Percentiles rank a stretch among this genome's conserved stretches.
Evolutionary conservation across 2,888 invertebrate species (phyloP).

Genomic region (Eucriotettix oculatus): DNA sequence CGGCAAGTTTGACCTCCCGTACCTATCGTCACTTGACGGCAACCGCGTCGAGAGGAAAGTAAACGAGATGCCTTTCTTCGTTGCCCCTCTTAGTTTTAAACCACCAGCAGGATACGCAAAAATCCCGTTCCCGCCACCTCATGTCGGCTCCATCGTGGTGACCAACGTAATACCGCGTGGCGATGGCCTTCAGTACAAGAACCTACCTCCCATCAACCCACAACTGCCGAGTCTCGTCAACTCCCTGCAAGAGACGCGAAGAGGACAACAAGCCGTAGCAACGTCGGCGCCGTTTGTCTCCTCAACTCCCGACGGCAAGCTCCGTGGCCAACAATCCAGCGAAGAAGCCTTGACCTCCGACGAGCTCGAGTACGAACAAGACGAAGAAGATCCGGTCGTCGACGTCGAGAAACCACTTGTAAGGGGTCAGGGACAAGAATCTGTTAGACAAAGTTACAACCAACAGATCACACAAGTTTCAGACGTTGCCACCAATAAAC

Average conservation of each 20-base stretch:
- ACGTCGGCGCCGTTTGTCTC: not conserved
- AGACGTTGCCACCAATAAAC: too few relatives aligned
- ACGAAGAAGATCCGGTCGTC: not conserved
- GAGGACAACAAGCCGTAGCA: not conserved
- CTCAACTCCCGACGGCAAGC: not conserved
- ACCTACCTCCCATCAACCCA: slow-evolving; percentile 37
- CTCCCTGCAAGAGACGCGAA: slow-evolving; percentile 32
- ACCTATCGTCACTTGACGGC: slow-evolving; percentile 51
- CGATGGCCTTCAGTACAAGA: slow-evolving; percentile 19
- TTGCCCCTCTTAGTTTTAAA: slow-evolving; percentile 68
- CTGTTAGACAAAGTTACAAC: too few relatives aligned
- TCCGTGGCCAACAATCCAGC: not conserved
- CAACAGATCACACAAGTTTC: too few relatives aligned
- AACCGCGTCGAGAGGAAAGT: slow-evolving; percentile 52
- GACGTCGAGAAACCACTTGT: not conserved
- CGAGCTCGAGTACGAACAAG: not conserved
- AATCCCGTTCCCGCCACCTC: slow-evolving; percentile 70
- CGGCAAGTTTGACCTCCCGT: slow-evolving; percentile 67
- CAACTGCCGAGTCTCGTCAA: slow-evolving; percentile 42
- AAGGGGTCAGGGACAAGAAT: too few relatives aligned
- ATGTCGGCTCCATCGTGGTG: slow-evolving; percentile 71
- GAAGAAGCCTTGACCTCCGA: not conserved
- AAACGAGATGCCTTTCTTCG: slow-evolving; percentile 64
- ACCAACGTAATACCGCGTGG: slow-evolving; percentile 29
- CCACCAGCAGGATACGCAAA: slow-evolving; percentile 73